Base-by-base conservation (phyloP, 2,797 vertebrate genomes). In the Siniperca scherzeri region DNA sequence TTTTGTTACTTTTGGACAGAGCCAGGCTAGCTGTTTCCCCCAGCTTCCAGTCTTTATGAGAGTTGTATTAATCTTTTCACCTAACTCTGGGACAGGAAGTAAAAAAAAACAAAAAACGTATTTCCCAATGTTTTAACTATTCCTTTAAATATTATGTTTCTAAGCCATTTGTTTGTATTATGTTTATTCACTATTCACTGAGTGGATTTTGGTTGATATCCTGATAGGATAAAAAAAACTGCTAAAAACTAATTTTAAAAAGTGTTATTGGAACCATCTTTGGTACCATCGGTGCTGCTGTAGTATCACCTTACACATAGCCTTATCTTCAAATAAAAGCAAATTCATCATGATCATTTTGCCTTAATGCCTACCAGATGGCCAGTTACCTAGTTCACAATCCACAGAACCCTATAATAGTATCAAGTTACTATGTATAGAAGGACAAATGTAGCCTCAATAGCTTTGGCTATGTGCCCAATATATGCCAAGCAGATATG, bases 301-400 rank as follows among this genome's bases (percentile, higher is more conserved):
- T 42, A 42, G 44, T 61, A 69, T 72, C 13, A 65, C 65, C 7
- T 14, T 21, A 62, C 42, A 19, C 46, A 68, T 25, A 67, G 74
- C 44, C 78, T 69, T 30, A 80, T 77, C 74, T 74, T 80, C 56
- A 78, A 80, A 87, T 79, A 72, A 84, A 90, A 87, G 70, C 56
- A 61, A 82, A 89, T 90, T 80, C 56, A 85, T 89, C 78, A 72
- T 55, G 67, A 80, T 89, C 27, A 81, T 81, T 85, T 85, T 79
- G 59, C 46, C 33, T 25, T 88, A 83, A 88, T 84, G 69, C 62
- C 60, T 44, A 73, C 78, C 84, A 93, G 82, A 91, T 89, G 89
- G 74, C 44, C 73, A 70, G 67, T 71, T 77, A 85, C 71, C 8
- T 46, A 83, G 57, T 81, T 82, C 78, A 72, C 40, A 53, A 81